These are phyloP conservation scores for Latrodectus elegans DNA, from an alignment of 2,888 invertebrate genomes.

Conservation along the genomic window DNA sequence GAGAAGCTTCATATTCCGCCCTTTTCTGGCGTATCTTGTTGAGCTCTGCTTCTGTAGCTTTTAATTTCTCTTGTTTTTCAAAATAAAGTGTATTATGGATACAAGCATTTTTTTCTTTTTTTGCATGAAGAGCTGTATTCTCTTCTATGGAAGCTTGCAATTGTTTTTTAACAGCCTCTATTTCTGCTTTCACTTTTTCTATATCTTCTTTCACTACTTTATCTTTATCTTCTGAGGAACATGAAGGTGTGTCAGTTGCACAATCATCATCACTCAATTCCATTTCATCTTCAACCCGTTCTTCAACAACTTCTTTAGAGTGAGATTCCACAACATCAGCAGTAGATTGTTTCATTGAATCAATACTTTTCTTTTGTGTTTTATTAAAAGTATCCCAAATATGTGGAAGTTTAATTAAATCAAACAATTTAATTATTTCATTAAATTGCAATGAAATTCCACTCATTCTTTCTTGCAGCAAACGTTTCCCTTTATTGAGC, in stretches of 20 bases:
- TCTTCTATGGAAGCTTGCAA: slow-evolving; percentile 95
- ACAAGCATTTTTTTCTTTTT: slow-evolving; percentile 93
- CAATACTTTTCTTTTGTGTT: slow-evolving; percentile 98
- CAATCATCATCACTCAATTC: slow-evolving; percentile 86
- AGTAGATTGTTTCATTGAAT: slow-evolving; percentile 97
- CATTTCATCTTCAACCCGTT: slow-evolving; percentile 88
- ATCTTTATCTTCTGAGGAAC: not conserved
- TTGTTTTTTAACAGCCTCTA: slow-evolving; percentile 91
- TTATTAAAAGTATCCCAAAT: slow-evolving; percentile 99
- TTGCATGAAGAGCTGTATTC: slow-evolving; percentile 89
- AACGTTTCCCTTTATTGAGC: slow-evolving; percentile 87
- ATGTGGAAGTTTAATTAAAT: slow-evolving; percentile 96
- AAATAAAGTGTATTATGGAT: slow-evolving; percentile 85
- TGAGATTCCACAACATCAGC: slow-evolving; percentile 84
- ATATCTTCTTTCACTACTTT: not conserved
- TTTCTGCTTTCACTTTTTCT: slow-evolving; percentile 78
- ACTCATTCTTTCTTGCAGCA: slow-evolving; percentile 88
- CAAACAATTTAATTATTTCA: slow-evolving; percentile 99
- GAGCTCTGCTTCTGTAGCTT: slow-evolving; percentile 82
- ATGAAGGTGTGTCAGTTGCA: not conserved
- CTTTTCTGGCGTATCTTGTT: not conserved
- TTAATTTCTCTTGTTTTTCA: slow-evolving; percentile 88
- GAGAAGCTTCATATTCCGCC: not conserved
- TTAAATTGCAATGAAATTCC: slow-evolving; percentile 93
- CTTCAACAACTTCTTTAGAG: slow-evolving; percentile 80